Base-by-base conservation (phyloP, 2,888 invertebrate genomes). In the Leptinotarsa peninsularis region DNA sequence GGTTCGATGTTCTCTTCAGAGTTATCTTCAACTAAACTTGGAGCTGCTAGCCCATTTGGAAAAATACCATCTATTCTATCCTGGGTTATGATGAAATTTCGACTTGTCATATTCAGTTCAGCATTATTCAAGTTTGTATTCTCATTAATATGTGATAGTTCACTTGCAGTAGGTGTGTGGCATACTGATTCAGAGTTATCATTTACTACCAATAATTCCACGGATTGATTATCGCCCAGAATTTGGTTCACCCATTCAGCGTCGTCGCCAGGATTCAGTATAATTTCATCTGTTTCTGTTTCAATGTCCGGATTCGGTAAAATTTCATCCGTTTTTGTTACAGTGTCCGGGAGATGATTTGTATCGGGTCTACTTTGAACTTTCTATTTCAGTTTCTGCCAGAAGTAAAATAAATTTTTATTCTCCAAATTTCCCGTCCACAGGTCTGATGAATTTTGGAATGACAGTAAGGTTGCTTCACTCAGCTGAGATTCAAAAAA, bases 391-490 rank as follows among this genome's bases (percentile, higher is more conserved):
- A 56, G 54, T n/a, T 56, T 56, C 54, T 56, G 18, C 49, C 49
- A 56, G 18, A 56, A 56, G 54, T 56, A 56, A 56, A 56, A 56
- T 56, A 7, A 56, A 56, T 56, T 56, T 56, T 56, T 5, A 56
- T 56, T 4, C 10, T 56, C 49, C 49, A 50, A 50, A 50, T 50
- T 50, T 50, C 49, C 49, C 49, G 49, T 50, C 49, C 49, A 50
- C 49, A 50, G 5, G 49, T 50, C 49, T 50, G 49, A 15, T 50
- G 49, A 50, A 50, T 50, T 50, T 50, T 50, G 49, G 15, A 50
- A 50, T 50, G 49, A 50, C 15, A 50, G 49, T 50, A 50, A 50
- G 49, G 49, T 50, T 50, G 49, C 49, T 50, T 50, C 49, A 50
- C 49, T 50, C 49, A 50, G 49, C 49, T 50, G 49, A 50, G 49